These are phyloP conservation scores for Tenualosa thibaudeaui DNA, from an alignment of 2,797 vertebrate species.

Conservation along the genomic window DNA sequence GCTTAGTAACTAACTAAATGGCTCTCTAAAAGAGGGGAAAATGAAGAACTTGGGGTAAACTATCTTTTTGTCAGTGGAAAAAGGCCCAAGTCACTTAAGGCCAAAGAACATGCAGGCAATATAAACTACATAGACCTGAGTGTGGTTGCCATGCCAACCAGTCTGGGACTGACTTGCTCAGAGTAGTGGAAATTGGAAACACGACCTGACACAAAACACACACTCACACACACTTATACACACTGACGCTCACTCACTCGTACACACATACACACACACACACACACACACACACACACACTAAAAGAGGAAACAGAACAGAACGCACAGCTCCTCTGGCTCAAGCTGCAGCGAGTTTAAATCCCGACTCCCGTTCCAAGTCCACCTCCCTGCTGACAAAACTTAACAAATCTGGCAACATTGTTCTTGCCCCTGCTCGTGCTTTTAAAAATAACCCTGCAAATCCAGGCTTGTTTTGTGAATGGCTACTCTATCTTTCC, in stretches of 20 bases:
- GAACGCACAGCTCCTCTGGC: not conserved
- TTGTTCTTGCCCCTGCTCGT: not conserved
- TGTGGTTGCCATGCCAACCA: conserved; percentile 1
- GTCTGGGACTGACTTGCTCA: not conserved
- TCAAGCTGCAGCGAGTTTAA: conserved; percentile 8
- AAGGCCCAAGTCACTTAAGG: not conserved
- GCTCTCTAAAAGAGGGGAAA: not conserved
- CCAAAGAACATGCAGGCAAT: conserved; percentile 12
- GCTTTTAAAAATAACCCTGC: not conserved
- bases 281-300: conserved; percentile 13
- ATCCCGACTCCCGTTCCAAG: conserved; percentile 16
- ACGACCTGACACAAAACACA: not conserved
- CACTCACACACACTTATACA: not conserved
- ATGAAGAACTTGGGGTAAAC: not conserved
- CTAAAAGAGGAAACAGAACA: conserved; percentile 21
- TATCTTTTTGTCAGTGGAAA: not conserved
- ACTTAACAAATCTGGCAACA: conserved; percentile 14
- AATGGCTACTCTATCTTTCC: conserved; percentile 15
- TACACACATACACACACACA: conserved; percentile 6
- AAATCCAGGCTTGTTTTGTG: not conserved
- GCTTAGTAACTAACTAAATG: not conserved
- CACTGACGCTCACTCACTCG: not conserved
- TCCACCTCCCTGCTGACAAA: not conserved
- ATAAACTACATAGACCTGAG: not conserved
- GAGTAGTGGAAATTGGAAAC: conserved; percentile 12